Conservation (phyloP, 2,113 vertebrate genomes). For the Psilopogon haemacephalus region DNA sequence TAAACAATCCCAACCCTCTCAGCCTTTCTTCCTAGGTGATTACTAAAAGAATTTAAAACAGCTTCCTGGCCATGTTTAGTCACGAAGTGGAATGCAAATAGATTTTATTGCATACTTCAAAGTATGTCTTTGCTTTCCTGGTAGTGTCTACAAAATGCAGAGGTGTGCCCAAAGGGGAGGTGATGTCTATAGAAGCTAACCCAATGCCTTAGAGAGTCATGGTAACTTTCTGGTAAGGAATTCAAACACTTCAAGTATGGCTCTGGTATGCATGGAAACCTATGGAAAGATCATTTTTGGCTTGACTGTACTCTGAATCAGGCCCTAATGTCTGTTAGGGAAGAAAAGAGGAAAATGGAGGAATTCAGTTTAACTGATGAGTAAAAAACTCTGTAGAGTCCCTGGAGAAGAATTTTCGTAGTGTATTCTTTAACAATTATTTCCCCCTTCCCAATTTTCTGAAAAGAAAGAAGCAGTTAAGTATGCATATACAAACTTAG, state of each 20-base stretch:
- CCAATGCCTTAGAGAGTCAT: neutral
- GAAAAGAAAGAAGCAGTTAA: neutral
- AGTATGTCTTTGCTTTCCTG: neutral
- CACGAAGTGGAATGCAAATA: neutral
- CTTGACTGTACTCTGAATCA: neutral
- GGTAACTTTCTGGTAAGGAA: neutral
- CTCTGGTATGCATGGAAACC: neutral
- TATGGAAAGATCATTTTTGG: neutral
- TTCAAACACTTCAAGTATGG: neutral
- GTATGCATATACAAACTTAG: neutral
- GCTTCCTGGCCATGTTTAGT: neutral
- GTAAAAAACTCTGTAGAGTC: neutral
- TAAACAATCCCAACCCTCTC: too few species aligned
- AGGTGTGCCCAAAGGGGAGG: neutral
- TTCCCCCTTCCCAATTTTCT: neutral
- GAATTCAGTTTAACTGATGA: neutral
- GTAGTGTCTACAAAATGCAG: neutral
- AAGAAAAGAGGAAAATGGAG: neutral
- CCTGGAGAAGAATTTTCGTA: neutral
- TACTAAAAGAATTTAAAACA: too few species aligned
- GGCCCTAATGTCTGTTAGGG: neutral
- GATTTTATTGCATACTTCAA: neutral
- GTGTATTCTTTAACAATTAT: neutral
- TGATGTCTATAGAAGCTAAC: neutral
- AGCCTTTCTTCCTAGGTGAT: too few species aligned